Conservation (phyloP, 2,113 vertebrate species). For the Acanthisitta chloris region DNA sequence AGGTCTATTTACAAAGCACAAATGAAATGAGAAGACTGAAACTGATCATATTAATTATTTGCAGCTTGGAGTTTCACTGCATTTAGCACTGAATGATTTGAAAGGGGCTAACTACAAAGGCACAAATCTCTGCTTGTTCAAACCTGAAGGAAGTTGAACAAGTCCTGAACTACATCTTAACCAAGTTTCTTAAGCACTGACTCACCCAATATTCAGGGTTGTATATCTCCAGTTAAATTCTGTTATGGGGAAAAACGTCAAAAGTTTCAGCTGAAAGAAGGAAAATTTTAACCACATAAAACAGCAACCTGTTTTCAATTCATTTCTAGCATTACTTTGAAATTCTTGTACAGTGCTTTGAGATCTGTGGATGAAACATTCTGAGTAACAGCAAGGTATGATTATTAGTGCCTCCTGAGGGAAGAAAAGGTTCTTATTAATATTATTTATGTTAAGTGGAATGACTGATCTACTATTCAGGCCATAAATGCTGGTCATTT, state of each 20-base stretch:
- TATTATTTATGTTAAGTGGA: neutral
- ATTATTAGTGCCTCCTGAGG: neutral
- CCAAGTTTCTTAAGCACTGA: neutral
- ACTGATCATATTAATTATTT: neutral
- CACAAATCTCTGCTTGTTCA: neutral
- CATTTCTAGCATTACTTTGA: neutral
- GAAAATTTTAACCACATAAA: neutral
- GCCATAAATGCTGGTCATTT: neutral
- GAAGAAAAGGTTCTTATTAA: neutral
- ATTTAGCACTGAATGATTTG: neutral
- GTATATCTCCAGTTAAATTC: neutral
- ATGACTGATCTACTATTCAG: neutral
- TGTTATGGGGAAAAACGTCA: neutral
- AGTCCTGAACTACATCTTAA: neutral
- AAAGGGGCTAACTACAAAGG: neutral
- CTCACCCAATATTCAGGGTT: neutral
- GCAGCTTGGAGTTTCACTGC: neutral
- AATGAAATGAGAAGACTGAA: neutral
- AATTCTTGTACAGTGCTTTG: neutral
- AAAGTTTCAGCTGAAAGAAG: neutral
- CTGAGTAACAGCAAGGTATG: neutral
- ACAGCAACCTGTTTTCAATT: neutral
- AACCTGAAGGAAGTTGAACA: neutral
- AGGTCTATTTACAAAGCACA: constrained; percentile 8
- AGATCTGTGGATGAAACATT: neutral